Conservation (phyloP, 2,113 vertebrate species). For the Xiphorhynchus elegans region DNA sequence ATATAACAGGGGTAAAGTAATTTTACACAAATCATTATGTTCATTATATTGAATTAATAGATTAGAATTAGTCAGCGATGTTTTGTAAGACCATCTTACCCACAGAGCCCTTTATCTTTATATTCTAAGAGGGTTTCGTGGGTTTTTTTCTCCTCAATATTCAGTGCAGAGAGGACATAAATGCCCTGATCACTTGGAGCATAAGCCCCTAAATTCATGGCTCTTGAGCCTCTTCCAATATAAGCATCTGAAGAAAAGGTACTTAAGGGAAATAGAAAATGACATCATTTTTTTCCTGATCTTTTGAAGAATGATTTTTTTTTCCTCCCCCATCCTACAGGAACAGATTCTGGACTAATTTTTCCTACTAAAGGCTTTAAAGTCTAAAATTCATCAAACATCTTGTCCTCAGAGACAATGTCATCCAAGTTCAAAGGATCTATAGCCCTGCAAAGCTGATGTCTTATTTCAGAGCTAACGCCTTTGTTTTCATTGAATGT, state of each 20-base stretch:
- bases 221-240: conserved; percentile 74
- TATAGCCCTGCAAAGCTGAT: conserved; percentile 72
- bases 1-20: conserved; percentile 34
- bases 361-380: conserved; percentile 76
- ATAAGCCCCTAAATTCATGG: conserved; percentile 69
- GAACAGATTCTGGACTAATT: conserved; percentile 76
- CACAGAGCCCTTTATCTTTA: conserved; percentile 26
- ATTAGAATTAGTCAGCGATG: conserved; percentile 23
- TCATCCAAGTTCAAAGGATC: conserved; percentile 80
- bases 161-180: conserved; percentile 15
- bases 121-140: neutral
- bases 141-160: conserved; percentile 28
- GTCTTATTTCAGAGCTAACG: conserved; percentile 73
- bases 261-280: conserved; percentile 79
- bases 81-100: conserved; percentile 45
- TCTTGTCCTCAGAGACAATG: conserved; percentile 80
- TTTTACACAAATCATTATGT: conserved; percentile 47
- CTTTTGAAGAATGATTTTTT: conserved; percentile 74
- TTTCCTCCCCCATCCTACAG: conserved; percentile 32
- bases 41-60: conserved; percentile 52
- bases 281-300: conserved; percentile 60
- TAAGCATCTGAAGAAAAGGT: conserved; percentile 57
- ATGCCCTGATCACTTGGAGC: conserved; percentile 57
- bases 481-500: conserved; percentile 68
- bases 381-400: conserved; percentile 79